Evolutionary conservation across 2,888 invertebrate species (phyloP), one percentile per base, ranked within the genome.

Genomic region (Patella depressa): DNA sequence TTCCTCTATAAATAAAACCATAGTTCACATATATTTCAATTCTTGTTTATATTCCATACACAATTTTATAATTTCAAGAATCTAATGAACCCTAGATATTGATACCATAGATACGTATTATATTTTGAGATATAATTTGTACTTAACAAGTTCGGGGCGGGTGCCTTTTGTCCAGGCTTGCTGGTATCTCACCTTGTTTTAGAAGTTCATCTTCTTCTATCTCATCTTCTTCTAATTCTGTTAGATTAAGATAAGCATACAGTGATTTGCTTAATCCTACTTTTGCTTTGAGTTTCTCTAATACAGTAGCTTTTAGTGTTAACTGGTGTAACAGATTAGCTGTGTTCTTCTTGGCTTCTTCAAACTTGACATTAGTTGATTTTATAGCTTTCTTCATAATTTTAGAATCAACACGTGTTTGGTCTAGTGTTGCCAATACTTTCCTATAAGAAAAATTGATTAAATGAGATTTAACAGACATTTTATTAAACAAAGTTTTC

Each of bases 161-260:
- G 45, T 45, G 29, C 29, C 29, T 3, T 29, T 29, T 29, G 29
- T 29, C 29, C 29, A 29, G 0, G 45, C 7, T 45, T 45, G 9
- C 1, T 45, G 45, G 24, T 24, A 65, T 70, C 83, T 75, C 70
- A 90, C 90, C 90, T 86, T 87, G 85, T 78, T 88, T 86, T 11
- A 91, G 83, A 1, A 91, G 85, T 57, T 90, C 89, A 81, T 90
- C 90, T 45, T 89, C 89, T 72, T 90, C 89, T 54, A 88, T 87
- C 53, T 88, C 88, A 59, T 90, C 90, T 29, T 86, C 84, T 71
- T 88, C 87, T 83, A 90, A 83, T 79, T 91, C 90, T 74, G 88
- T 90, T 17, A 91, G 86, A 74, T 90, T 89, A 17, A 91, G 88
- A 80, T 90, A 90, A n/a, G 91, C 90, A 82, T 90, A 88, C 70